phyloP scores from a whole-genome alignment of 2,797 vertebrate genomes.

The Notoglanidium macrostoma region DNA sequence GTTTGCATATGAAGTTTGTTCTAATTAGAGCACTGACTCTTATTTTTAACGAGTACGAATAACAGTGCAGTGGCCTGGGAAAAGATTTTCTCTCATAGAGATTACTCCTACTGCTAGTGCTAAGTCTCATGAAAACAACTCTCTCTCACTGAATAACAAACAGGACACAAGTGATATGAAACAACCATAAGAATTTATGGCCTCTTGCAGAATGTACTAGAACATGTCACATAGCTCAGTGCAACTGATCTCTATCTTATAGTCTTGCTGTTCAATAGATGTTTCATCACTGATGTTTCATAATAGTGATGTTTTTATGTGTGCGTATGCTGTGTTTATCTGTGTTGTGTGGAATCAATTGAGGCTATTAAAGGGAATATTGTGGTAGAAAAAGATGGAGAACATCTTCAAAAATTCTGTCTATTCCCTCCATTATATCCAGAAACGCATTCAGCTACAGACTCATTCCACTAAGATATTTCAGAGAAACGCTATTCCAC shows the following conservation, averaged over 20 bases:
- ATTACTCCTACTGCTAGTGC: background rate
- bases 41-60: background rate
- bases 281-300: background rate
- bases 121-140: constrained; percentile 3
- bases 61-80: constrained; percentile 1
- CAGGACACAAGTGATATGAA: background rate
- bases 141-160: background rate
- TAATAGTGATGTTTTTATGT: background rate
- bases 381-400: background rate
- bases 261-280: background rate
- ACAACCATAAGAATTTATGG: background rate
- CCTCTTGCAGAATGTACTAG: background rate
- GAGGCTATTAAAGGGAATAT: background rate
- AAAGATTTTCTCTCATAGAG: background rate
- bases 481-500: background rate
- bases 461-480: background rate
- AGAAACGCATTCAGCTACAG: background rate
- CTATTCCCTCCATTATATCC: background rate
- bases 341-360: background rate
- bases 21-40: constrained; percentile 12
- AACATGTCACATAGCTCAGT: background rate
- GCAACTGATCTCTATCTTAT: background rate
- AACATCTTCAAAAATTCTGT: background rate
- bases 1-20: constrained; percentile 20
- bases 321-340: background rate